Base-by-base conservation (phyloP, 2,888 invertebrate species). In the Drosophila longiperda region DNA sequence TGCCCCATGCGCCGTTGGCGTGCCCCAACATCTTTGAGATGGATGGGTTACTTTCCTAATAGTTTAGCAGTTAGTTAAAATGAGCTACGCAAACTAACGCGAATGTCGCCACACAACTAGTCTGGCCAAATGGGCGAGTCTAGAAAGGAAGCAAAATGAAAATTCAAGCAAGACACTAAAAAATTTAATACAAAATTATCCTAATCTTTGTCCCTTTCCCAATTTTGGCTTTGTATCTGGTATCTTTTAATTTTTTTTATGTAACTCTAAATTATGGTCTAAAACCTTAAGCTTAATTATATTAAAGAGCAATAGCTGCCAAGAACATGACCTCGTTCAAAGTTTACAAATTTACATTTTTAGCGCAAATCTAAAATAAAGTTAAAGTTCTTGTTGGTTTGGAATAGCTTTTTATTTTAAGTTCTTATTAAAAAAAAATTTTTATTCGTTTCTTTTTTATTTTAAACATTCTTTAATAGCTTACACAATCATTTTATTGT, bases 61-160 rank as follows among this genome's bases (percentile, higher is more conserved):
- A 85, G 85, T 85, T 85, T 87, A 84, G 74, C 82, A 85, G 89
- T 89, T 89, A 89, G 78, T 89, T 89, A 80, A 80, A 84, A 84
- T 89, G 82, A 82, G 61, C 78, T 80, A 74, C 72, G 38, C 42
- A 48, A 64, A 66, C 66, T 60, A 58, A 36, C 36, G 36, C 34
- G 17, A 63, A 52, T 45, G 59, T 49, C 49, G 34, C 49, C 12
- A 7, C 33, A 20, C 20, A 58, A 58, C 34, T 49, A 62, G 26
- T 42, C 38, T 38, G 12, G 9, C 29, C 17, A 23, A 45, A 36
- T 20, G 5, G 29, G 9, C 23, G 29, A 64, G 12, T 34, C 36
- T 26, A 15, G 17, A n/a, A 26, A 9, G n/a, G 2, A 55, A 38
- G 38, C 4, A 4, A 12, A 26, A 26, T 26, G 36, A 26, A 50